phyloP scores from a whole-genome alignment of 2,888 invertebrate genomes.

The Drosophila imparisetae region DNA sequence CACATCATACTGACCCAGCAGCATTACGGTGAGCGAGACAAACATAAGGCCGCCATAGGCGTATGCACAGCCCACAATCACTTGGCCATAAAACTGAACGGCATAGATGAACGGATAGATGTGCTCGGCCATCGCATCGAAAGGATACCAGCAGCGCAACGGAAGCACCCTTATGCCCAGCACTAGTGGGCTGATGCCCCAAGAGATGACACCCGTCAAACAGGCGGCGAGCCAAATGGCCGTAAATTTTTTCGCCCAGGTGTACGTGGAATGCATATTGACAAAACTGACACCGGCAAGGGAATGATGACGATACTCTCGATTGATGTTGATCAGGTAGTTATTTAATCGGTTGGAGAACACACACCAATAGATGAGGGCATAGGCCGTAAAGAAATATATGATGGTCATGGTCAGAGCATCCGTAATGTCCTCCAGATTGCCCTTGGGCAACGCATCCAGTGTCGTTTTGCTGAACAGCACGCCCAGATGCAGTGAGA shows the following conservation, averaged over 20 bases:
- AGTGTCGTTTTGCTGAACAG: conserved; percentile 71
- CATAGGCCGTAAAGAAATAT: conserved; percentile 75
- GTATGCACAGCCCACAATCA: conserved; percentile 67
- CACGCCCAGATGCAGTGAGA: conserved; percentile 66
- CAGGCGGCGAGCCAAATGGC: conserved; percentile 71
- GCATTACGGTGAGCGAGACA: conserved; percentile 70
- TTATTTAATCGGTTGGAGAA: conserved; percentile 43
- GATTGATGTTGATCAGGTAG: conserved; percentile 67
- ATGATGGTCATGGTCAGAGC: conserved; percentile 78
- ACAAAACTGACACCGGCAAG: conserved; percentile 81
- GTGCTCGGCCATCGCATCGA: conserved; percentile 72
- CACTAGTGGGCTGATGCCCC: conserved; percentile 77
- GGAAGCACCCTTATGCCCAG: conserved; percentile 70
- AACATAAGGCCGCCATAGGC: conserved; percentile 81
- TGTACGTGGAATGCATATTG: conserved; percentile 57
- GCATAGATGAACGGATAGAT: conserved; percentile 68
- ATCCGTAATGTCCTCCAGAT: conserved; percentile 78
- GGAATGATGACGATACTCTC: conserved; percentile 78
- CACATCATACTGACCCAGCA: conserved; percentile 82
- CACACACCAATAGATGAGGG: conserved; percentile 72
- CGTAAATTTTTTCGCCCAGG: conserved; percentile 53
- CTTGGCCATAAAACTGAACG: conserved; percentile 79
- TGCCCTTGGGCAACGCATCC: conserved; percentile 65
- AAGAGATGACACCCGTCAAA: conserved; percentile 67
- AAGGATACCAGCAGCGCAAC: conserved; percentile 83